These are phyloP conservation scores for Spinus pinus DNA, from an alignment of 2,797 vertebrate genomes.

Conservation along the genomic window DNA sequence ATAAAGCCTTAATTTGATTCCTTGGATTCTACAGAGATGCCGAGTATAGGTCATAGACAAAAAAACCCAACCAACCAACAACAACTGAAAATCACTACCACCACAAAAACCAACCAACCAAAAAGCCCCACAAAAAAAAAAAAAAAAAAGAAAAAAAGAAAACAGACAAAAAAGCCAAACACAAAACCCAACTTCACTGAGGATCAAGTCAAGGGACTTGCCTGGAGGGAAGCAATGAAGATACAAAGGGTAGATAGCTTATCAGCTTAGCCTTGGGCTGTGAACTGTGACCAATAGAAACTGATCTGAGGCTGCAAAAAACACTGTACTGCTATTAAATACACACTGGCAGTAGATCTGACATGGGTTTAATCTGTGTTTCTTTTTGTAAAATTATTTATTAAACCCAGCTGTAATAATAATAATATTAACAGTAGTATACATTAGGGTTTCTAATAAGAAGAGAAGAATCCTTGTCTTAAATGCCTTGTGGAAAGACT, in stretches of 20 bases:
- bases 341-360: neutral
- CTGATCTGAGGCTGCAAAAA: neutral
- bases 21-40: neutral
- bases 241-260: neutral
- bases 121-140: neutral
- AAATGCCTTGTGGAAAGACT: neutral
- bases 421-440: neutral
- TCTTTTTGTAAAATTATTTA: neutral
- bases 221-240: neutral
- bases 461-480: neutral
- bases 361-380: neutral
- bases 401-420: neutral
- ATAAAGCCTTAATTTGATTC: neutral
- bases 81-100: neutral
- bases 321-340: neutral
- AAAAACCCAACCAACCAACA: neutral
- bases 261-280: neutral
- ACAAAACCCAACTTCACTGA: neutral
- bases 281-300: neutral
- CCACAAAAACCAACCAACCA: neutral
- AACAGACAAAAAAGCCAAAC: neutral
- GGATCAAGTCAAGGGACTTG: neutral
- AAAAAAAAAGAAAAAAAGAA: neutral
- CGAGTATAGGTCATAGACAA: neutral
- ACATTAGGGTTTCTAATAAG: neutral